These are phyloP conservation scores for Amphiprion ocellaris DNA, from an alignment of 2,113 vertebrate genomes.

Conservation along the genomic window DNA sequence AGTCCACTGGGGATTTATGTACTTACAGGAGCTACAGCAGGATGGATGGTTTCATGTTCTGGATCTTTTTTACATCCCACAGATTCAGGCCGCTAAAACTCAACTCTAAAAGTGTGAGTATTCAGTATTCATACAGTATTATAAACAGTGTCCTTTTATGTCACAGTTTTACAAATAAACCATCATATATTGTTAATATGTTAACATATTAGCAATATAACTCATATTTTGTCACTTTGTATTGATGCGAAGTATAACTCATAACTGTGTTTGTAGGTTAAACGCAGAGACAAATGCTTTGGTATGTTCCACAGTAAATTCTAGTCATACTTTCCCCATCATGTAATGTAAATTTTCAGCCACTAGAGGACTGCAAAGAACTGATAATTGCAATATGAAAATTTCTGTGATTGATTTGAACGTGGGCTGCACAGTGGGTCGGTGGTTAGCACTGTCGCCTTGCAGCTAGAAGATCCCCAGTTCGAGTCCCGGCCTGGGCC, in stretches of 20 bases:
- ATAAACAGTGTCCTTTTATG: too few species aligned
- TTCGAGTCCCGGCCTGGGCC: too few species aligned
- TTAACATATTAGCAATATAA: too few species aligned
- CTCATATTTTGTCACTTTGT: too few species aligned
- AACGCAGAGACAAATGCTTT: neutral
- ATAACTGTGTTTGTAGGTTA: too few species aligned
- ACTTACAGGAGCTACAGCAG: slow-evolving; percentile 5
- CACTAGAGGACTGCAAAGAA: slow-evolving; percentile 63
- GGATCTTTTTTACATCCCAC: neutral
- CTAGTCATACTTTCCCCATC: neutral
- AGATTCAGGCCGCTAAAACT: neutral
- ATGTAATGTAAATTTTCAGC: slow-evolving; percentile 29
- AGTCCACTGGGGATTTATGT: slow-evolving; percentile 28
- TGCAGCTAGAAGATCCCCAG: too few species aligned
- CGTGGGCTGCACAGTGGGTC: neutral
- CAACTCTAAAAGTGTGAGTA: neutral
- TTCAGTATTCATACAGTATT: neutral
- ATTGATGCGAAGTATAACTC: too few species aligned
- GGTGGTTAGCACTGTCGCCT: too few species aligned
- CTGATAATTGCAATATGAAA: slow-evolving; percentile 5
- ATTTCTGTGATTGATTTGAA: neutral
- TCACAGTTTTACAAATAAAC: too few species aligned
- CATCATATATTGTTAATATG: too few species aligned
- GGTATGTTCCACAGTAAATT: neutral
- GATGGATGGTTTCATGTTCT: slow-evolving; percentile 17